phyloP scores from a whole-genome alignment of 1,140 invertebrate genomes.

The Drosophila novamexicana region DNA sequence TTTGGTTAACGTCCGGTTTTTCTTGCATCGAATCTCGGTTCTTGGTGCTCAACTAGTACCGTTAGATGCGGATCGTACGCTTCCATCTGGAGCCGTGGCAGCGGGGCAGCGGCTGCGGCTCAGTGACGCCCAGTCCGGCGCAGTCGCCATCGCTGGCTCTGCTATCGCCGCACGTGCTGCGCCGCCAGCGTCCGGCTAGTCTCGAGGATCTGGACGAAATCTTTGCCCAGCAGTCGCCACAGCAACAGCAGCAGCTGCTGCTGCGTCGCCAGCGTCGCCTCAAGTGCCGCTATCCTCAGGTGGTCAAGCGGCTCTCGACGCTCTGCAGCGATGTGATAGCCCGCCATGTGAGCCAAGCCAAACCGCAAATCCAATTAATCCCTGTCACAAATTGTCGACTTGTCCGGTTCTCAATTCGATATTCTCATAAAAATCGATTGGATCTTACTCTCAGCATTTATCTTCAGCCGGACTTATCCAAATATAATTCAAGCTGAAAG shows the following conservation, averaged over 20 bases:
- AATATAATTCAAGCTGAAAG: too few species aligned
- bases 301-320: constrained; percentile 78
- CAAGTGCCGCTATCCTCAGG: constrained; percentile 80
- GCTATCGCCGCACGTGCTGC: constrained; percentile 75
- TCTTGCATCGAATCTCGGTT: neutral
- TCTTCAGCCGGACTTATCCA: too few species aligned
- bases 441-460: neutral
- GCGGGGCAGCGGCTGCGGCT: constrained; percentile 68
- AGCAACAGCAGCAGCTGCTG: constrained; percentile 37
- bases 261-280: constrained; percentile 59
- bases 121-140: constrained; percentile 74
- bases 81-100: constrained; percentile 84
- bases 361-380: neutral
- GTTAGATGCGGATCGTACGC: constrained; percentile 81
- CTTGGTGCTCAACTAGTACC: neutral
- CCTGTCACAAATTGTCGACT: neutral
- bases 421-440: too few species aligned
- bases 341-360: constrained; percentile 62
- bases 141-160: constrained; percentile 76
- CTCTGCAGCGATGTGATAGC: constrained; percentile 83
- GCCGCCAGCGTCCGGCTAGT: constrained; percentile 78
- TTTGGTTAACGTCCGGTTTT: constrained; percentile 23
- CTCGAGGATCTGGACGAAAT: constrained; percentile 64
- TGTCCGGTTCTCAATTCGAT: neutral
- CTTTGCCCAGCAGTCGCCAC: constrained; percentile 24